These are phyloP conservation scores for Rhombomys opimus DNA, from an alignment of 2,113 vertebrate species.

Conservation along the genomic window DNA sequence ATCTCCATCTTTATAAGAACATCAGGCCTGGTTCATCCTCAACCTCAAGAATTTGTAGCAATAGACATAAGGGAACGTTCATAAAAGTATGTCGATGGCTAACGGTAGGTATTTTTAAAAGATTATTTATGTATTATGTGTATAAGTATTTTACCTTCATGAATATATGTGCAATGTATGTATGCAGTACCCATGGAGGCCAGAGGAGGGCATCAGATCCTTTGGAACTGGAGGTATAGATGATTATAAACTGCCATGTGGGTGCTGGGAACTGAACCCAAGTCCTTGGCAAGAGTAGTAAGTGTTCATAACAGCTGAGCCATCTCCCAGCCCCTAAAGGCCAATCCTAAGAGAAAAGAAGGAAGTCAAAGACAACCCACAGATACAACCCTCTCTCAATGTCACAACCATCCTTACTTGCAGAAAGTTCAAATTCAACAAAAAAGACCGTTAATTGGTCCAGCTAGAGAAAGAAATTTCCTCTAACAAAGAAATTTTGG, in stretches of 20 bases:
- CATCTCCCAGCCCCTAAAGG: not conserved
- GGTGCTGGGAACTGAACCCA: not conserved
- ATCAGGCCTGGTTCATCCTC: not conserved
- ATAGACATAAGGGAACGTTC: not conserved
- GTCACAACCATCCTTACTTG: not conserved
- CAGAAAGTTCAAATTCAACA: not conserved
- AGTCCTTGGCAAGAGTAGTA: not conserved
- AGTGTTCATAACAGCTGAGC: not conserved
- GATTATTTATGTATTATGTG: not conserved
- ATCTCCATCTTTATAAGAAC: not conserved
- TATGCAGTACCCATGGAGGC: not conserved
- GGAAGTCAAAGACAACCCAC: not conserved
- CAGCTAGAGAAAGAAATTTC: slow-evolving; percentile 14
- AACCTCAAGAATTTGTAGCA: not conserved
- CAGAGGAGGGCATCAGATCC: no score
- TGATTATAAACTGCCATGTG: not conserved
- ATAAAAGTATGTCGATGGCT: not conserved
- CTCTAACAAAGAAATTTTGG: not conserved
- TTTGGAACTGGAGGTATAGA: not conserved
- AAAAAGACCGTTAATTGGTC: not conserved
- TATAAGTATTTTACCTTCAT: not conserved
- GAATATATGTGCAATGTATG: not conserved
- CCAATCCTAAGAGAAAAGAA: not conserved
- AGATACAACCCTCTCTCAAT: not conserved
- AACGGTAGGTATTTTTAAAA: not conserved